Evolutionary conservation across 1,140 invertebrate genomes (phyloP).

Genomic region (Epicauta chinensis): DNA sequence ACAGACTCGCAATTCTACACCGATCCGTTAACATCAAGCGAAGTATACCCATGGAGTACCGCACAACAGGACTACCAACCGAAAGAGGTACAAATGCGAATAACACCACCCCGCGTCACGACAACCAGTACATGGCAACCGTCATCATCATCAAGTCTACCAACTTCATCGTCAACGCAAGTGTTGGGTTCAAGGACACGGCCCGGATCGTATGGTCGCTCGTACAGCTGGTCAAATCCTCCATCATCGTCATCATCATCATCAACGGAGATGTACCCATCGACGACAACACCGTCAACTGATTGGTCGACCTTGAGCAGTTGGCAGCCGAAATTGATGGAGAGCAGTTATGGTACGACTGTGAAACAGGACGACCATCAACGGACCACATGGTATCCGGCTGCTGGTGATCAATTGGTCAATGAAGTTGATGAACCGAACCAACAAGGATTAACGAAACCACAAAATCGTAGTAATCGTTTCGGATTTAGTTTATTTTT

Average conservation of each 20-base stretch:
- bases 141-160: constrained; percentile 27
- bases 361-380: constrained; percentile 2
- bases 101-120: constrained; percentile 22
- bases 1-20: constrained; percentile 26
- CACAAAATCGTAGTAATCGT: constrained; percentile 16
- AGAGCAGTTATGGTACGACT: background rate
- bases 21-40: constrained; percentile 32
- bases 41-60: constrained; percentile 38
- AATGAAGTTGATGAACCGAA: constrained; percentile 56
- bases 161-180: constrained; percentile 17
- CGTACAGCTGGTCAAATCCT: constrained; percentile 39
- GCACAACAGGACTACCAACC: constrained; percentile 18
- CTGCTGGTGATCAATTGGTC: constrained; percentile 46
- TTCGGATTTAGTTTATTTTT: no score
- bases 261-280: background rate
- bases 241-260: background rate
- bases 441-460: constrained; percentile 49
- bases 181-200: constrained; percentile 38
- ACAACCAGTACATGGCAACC: constrained; percentile 30
- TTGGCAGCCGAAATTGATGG: constrained; percentile 17
- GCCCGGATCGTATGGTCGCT: constrained; percentile 44
- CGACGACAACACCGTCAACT: constrained; percentile 19
- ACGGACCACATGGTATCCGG: constrained; percentile 44
- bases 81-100: constrained; percentile 28
- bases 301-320: constrained; percentile 42